These are phyloP conservation scores for Clytia hemisphaerica DNA, from an alignment of 30 jellyfish, hydroid and myxozoan species.

Conservation along the genomic window DNA sequence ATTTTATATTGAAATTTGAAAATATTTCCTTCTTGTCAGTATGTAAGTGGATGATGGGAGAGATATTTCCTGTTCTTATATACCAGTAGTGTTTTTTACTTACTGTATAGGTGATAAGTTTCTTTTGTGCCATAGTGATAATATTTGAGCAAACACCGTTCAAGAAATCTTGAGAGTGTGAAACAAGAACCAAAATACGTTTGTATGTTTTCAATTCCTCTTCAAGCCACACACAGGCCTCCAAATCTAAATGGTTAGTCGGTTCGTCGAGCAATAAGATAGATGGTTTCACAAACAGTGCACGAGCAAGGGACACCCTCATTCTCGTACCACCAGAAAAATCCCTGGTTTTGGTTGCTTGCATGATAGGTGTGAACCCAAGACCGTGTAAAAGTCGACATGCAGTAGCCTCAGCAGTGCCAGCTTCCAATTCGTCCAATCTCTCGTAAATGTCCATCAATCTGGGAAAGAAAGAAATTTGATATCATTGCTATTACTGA, in stretches of 20 bases:
- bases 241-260: slow-evolving; percentile 85
- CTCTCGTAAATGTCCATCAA: slow-evolving; percentile 81
- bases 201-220: slow-evolving; percentile 78
- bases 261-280: slow-evolving; percentile 89
- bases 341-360: slow-evolving; percentile 68
- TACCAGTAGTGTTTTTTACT: too few species aligned
- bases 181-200: slow-evolving; percentile 71
- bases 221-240: slow-evolving; percentile 95
- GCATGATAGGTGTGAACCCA: slow-evolving; percentile 93
- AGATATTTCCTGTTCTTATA: too few species aligned
- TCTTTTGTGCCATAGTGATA: slow-evolving; percentile 44
- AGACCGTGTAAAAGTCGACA: slow-evolving; percentile 85
- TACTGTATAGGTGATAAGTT: slow-evolving; percentile 61
- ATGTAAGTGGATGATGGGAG: too few species aligned
- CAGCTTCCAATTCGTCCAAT: slow-evolving; percentile 83
- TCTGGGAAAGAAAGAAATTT: slow-evolving; percentile 24
- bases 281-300: slow-evolving; percentile 84
- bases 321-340: slow-evolving; percentile 98
- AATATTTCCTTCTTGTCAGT: too few species aligned
- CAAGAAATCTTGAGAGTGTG: slow-evolving; percentile 93
- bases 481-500: too few species aligned
- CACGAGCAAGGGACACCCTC: slow-evolving; percentile 93
- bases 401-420: slow-evolving; percentile 85
- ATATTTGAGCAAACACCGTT: slow-evolving; percentile 94
- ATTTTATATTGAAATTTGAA: too few species aligned